These are phyloP conservation scores for Reticulitermes lucifugus DNA, from an alignment of 2,888 invertebrate genomes.

Conservation along the genomic window DNA sequence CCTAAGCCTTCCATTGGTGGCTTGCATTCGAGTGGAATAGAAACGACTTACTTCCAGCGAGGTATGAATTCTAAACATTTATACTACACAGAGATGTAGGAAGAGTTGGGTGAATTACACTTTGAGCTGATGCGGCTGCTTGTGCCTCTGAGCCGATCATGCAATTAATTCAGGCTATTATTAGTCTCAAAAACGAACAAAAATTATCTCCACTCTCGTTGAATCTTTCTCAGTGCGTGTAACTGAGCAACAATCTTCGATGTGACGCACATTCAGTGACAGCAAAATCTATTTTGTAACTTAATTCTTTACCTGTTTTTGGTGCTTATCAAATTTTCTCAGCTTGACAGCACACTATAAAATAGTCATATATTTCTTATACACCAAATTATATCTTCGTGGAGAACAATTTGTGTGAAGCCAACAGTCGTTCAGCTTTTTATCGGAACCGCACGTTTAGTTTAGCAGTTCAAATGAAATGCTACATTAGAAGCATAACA, in stretches of 20 bases:
- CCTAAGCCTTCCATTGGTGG: conserved; percentile 51
- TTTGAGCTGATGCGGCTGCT: conserved; percentile 27
- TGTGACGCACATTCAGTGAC: neutral
- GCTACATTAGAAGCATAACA: no score
- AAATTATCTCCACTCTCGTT: neutral
- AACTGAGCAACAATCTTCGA: neutral
- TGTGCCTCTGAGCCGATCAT: conserved; percentile 21
- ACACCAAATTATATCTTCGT: no score
- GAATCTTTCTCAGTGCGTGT: neutral
- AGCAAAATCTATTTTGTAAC: no score
- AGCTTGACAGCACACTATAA: no score
- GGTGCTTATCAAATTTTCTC: no score
- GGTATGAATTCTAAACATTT: conserved; percentile 41
- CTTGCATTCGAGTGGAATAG: conserved; percentile 33
- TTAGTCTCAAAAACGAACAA: conserved; percentile 8
- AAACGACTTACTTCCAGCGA: conserved; percentile 39
- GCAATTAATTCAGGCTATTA: conserved; percentile 35
- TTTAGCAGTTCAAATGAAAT: no score
- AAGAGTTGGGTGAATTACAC: neutral
- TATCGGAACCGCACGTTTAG: no score
- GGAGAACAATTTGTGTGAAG: no score
- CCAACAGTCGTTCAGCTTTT: no score
- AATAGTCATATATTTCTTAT: no score
- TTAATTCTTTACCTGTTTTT: no score
- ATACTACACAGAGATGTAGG: conserved; percentile 20